Percentiles rank a stretch among this genome's conserved stretches.
These are phyloP conservation scores for Drymonia ruficornis DNA, from an alignment of 2,888 invertebrate genomes.

Conservation along the genomic window DNA sequence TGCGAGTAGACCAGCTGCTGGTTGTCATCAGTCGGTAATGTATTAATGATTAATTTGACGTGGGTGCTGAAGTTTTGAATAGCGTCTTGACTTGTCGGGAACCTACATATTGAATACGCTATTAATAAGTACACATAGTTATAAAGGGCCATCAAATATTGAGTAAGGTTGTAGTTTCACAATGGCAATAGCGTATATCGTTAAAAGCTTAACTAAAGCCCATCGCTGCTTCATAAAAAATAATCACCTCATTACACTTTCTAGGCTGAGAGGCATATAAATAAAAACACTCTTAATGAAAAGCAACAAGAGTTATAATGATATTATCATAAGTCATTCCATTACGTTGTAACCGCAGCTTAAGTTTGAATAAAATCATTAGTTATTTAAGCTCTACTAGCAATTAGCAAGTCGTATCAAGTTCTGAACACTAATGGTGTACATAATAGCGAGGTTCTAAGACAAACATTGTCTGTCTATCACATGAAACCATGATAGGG, in stretches of 20 bases:
- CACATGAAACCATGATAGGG: not conserved
- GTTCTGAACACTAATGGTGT: conserved; percentile 2
- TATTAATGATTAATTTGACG: conserved; percentile 4
- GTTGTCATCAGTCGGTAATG: not conserved
- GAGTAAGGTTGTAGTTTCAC: not conserved
- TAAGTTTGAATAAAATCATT: not conserved
- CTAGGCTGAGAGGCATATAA: too few relatives aligned
- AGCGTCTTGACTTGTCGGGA: not conserved
- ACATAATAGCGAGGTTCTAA: not conserved
- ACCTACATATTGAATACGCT: not conserved
- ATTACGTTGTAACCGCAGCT: not conserved
- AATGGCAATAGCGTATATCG: too few relatives aligned
- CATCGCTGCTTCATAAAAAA: too few relatives aligned
- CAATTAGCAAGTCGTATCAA: conserved; percentile 4
- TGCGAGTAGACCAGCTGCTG: not conserved
- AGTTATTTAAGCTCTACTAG: not conserved
- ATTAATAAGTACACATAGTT: not conserved
- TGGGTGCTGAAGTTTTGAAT: not conserved
- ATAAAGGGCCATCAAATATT: not conserved
- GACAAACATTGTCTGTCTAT: not conserved
- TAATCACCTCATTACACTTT: too few relatives aligned
- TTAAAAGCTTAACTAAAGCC: too few relatives aligned
- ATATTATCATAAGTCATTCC: not conserved
- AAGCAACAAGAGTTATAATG: too few relatives aligned
- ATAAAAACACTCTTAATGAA: too few relatives aligned